Evolutionary conservation across 64 coral and sea anemone genomes (phyloP), one percentile per base, ranked within the genome.

Genomic region (Stichodactyla mertensii): DNA sequence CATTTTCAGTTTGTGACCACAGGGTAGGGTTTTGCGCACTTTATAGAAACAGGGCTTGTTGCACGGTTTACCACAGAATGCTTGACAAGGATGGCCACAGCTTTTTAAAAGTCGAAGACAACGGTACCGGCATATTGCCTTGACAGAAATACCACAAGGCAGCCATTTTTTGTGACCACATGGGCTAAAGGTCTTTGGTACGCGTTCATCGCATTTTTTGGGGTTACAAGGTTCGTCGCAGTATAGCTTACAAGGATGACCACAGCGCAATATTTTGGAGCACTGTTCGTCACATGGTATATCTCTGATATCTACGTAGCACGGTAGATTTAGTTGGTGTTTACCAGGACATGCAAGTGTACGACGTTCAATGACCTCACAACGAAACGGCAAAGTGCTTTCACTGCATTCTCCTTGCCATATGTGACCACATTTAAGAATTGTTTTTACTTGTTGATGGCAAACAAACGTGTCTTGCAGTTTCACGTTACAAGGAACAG

Each of bases 1-100:
- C 71, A 89, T 82, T 31, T 57, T 82, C 19, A 90, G 19, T 58
- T 86, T 83, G 80, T 93, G 92, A 18, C 84, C 84, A 86, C 92
- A 93, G 27, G 18, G 54, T 5, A 93, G 85, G 6, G 13, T 86
- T 71, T 87, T 93, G 28, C 2, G 11, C 56, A 86, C 84, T 58
- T 70, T 28, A 13, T 36, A 6, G 10, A 82, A 13, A 69, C 92
- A 93, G 0, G 88, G 86, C 45, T 79, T 87, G 10, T 54, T 57
- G 52, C 86, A 87, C 10, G 88, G 80, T 56, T 89, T 58, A 16
- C 88, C 80, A 83, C 88, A 89, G 36, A 55, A 5, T 15, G 78
- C 88, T 19, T 71, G 52, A 23, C 86, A 87, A 1, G 45, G 55
- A 28, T 87, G 86, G 58, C 78, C 78, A 36, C 86, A 87, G n/a